Conservation (phyloP, 2,113 vertebrate genomes). For the Notarius lentiginosus region DNA sequence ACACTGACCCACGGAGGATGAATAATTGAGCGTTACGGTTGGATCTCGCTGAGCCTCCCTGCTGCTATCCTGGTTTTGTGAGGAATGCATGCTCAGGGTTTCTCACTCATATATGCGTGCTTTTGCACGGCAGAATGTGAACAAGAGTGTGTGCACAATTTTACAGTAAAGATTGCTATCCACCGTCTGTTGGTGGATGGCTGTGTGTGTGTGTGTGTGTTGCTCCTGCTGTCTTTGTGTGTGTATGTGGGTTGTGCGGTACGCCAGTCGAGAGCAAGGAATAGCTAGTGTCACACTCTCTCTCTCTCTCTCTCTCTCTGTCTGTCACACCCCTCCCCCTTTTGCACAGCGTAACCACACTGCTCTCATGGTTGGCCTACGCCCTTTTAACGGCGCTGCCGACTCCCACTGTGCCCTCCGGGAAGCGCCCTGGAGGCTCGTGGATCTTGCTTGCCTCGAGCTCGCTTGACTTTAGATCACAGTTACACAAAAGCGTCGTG, state of each 20-base stretch:
- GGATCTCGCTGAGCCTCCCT: conserved; percentile 30
- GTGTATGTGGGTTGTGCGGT: conserved; percentile 4
- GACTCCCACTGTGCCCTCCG: conserved; percentile 2
- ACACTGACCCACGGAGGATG: conserved; percentile 18
- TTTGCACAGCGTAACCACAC: conserved; percentile 13
- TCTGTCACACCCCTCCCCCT: not conserved
- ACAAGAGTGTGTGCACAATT: not conserved
- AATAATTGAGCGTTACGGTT: conserved; percentile 45
- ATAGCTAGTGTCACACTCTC: conserved; percentile 5
- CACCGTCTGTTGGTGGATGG: not conserved
- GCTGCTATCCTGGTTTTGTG: conserved; percentile 11
- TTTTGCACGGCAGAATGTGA: not conserved
- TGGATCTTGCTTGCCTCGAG: not conserved
- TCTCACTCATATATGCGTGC: not conserved
- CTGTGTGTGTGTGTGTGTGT: not conserved
- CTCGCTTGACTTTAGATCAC: not conserved
- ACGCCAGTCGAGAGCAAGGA: not conserved
- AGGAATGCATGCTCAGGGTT: not conserved
- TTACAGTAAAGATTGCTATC: not conserved
- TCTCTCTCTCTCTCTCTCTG: not conserved
- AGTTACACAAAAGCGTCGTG: not conserved
- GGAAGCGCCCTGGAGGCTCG: not conserved
- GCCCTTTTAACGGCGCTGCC: conserved; percentile 26
- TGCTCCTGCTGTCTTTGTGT: conserved; percentile 3
- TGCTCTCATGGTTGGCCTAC: conserved; percentile 12